Conservation (phyloP, 2,888 invertebrate genomes). For the Aradus depressus region DNA sequence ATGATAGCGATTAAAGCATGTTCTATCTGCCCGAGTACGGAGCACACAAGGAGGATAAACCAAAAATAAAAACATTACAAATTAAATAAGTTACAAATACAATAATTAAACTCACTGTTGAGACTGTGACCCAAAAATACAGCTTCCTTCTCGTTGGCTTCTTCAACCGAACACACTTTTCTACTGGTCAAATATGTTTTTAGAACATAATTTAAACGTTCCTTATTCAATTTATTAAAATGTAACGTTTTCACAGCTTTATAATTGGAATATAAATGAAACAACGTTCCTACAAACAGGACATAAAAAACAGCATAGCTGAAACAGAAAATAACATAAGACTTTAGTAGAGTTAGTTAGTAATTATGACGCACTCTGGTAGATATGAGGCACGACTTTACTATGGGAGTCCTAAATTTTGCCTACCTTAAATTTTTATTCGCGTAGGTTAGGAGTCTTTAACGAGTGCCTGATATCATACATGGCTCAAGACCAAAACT, state of each 20-base stretch:
- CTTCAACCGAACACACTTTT: slow-evolving; percentile 48
- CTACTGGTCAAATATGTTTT: slow-evolving; percentile 53
- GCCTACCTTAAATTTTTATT: too few species aligned
- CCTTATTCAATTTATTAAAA: slow-evolving; percentile 68
- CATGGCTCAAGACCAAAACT: too few species aligned
- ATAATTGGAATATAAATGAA: slow-evolving; percentile 82
- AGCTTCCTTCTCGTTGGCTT: slow-evolving; percentile 61
- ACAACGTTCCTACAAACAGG: slow-evolving; percentile 57
- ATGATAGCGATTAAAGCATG: too few species aligned
- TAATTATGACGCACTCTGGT: too few species aligned
- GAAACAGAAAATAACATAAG: slow-evolving; percentile 43
- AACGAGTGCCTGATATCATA: too few species aligned
- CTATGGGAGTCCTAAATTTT: too few species aligned
- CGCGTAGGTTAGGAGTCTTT: too few species aligned
- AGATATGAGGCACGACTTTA: too few species aligned
- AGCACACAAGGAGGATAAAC: too few species aligned
- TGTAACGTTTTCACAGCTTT: slow-evolving; percentile 70
- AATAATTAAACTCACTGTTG: slow-evolving; percentile 33
- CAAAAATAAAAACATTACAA: slow-evolving; percentile 5
- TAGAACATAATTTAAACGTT: slow-evolving; percentile 59
- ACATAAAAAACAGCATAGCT: slow-evolving; percentile 47
- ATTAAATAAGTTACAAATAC: slow-evolving; percentile 21
- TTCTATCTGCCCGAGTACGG: too few species aligned
- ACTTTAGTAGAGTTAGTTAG: not conserved
- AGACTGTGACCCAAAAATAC: slow-evolving; percentile 48